Percentiles rank a stretch among this genome's conserved stretches.
These are phyloP conservation scores for Gasterosteus aculeatus DNA, from an alignment of 2,113 vertebrate species.

Conservation along the genomic window DNA sequence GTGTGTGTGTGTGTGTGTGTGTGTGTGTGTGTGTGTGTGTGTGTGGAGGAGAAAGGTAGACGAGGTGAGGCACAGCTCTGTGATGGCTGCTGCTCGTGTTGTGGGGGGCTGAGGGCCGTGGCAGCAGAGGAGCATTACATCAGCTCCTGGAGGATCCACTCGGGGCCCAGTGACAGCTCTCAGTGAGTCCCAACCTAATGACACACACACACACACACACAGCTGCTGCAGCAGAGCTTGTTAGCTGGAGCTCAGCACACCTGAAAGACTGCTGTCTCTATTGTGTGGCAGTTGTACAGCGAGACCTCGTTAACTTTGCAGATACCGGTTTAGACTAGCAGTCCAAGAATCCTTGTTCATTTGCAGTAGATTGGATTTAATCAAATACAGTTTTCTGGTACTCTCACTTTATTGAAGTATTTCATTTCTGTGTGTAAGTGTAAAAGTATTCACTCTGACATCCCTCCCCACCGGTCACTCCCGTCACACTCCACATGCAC, in stretches of 20 bases:
- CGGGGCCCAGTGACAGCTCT: conserved; percentile 22
- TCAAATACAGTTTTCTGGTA: background rate
- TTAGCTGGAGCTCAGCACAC: conserved; percentile 30
- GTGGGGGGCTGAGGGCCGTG: conserved; percentile 16
- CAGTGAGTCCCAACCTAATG: conserved; percentile 6
- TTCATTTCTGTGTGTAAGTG: background rate
- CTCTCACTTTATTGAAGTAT: background rate
- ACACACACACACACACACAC: conserved; percentile 27
- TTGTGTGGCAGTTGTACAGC: conserved; percentile 20
- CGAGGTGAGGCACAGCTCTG: conserved; percentile 4
- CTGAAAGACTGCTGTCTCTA: conserved; percentile 37
- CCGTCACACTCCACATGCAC: too few relatives aligned
- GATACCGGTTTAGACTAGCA: background rate
- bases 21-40: background rate
- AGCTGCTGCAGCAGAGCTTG: conserved; percentile 35
- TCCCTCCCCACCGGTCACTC: background rate
- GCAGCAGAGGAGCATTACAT: conserved; percentile 35
- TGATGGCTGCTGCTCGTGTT: conserved; percentile 22
- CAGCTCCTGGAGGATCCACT: conserved; percentile 22
- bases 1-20: conserved; percentile 12
- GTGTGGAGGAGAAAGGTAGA: background rate
- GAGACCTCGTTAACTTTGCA: conserved; percentile 33
- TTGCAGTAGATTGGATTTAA: background rate
- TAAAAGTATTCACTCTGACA: background rate
- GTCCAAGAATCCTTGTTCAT: background rate